Evolutionary conservation across 2,797 vertebrate genomes (phyloP), one percentile per base, ranked within the genome.

Genomic region (Alfaro cultratus): DNA sequence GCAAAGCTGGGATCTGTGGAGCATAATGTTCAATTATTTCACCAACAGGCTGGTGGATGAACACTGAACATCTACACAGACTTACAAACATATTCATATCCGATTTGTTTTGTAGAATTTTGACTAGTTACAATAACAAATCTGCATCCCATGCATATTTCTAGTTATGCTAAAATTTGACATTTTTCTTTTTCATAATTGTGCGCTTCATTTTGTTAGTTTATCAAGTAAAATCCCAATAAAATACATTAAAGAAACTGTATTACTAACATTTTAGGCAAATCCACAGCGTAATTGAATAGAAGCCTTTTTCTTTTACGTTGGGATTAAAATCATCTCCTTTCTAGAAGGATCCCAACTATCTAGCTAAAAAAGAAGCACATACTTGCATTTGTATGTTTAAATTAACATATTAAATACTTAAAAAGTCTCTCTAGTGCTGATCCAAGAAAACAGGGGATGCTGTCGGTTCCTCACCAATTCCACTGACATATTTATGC

Each of bases 11-110:
- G 78, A 83, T 83, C 78, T 76, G 34, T 5, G 26, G 75, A 55
- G 2, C 36, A 78, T 31, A 47, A 75, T 1, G 74, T 89, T 94
- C 86, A 91, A 92, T 94, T 92, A 93, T 81, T 74, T 23, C 11
- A 34, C 41, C 79, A 26, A 78, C 6, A 79, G 2, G 47, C n/a
- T 23, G 57, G 47, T 45, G 55, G 83, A 70, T 47, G n/a, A 82
- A 80, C 62, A 57, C 53, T 45, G 68, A 76, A 83, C 29, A 87
- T 83, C 74, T 68, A 12, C 21, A 68, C 18, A 71, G 68, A 12
- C 23, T 6, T n/a, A 12, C 11, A 71, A 71, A 71, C 13, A 45
- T 5, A 41, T 29, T 71, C 26, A n/a, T 21, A n/a, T 15, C 11
- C 26, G 1, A 43, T 36, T 64, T 34, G 2, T 68, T 21, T 23